Conservation (phyloP, 1,140 invertebrate species). For the Monochamus saltuarius region DNA sequence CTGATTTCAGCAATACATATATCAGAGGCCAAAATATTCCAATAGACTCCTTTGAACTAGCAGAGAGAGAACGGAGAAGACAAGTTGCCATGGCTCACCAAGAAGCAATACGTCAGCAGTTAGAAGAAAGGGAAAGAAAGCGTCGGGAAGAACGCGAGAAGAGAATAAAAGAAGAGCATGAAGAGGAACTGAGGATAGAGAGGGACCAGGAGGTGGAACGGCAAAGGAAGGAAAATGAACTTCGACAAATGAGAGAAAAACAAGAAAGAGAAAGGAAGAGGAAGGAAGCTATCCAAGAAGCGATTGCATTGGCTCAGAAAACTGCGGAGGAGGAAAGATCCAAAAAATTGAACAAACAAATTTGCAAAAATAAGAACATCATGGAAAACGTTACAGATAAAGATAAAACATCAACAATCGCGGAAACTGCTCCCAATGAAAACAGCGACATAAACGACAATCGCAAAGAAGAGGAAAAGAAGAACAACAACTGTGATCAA, state of each 20-base stretch:
- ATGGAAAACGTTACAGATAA: slow-evolving; percentile 29
- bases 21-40: slow-evolving; percentile 72
- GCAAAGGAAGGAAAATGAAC: slow-evolving; percentile 60
- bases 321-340: slow-evolving; percentile 59
- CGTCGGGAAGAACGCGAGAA: slow-evolving; percentile 65
- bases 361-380: slow-evolving; percentile 32
- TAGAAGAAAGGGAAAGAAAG: slow-evolving; percentile 67
- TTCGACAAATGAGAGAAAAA: slow-evolving; percentile 60
- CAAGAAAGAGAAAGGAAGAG: slow-evolving; percentile 60
- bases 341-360: slow-evolving; percentile 40
- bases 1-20: slow-evolving; percentile 40
- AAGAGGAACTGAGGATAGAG: slow-evolving; percentile 67
- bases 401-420: slow-evolving; percentile 15
- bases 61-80: slow-evolving; percentile 66
- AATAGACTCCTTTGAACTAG: slow-evolving; percentile 65
- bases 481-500: slow-evolving; percentile 12
- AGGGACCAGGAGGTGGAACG: slow-evolving; percentile 66
- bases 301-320: slow-evolving; percentile 63
- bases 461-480: slow-evolving; percentile 14
- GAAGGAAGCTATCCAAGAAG: slow-evolving; percentile 61
- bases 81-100: slow-evolving; percentile 72
- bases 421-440: background rate
- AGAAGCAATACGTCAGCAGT: slow-evolving; percentile 69
- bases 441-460: slow-evolving; percentile 3
- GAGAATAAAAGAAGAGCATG: slow-evolving; percentile 61